Conservation (phyloP, 2,888 invertebrate species). For the Torymus auratus region DNA sequence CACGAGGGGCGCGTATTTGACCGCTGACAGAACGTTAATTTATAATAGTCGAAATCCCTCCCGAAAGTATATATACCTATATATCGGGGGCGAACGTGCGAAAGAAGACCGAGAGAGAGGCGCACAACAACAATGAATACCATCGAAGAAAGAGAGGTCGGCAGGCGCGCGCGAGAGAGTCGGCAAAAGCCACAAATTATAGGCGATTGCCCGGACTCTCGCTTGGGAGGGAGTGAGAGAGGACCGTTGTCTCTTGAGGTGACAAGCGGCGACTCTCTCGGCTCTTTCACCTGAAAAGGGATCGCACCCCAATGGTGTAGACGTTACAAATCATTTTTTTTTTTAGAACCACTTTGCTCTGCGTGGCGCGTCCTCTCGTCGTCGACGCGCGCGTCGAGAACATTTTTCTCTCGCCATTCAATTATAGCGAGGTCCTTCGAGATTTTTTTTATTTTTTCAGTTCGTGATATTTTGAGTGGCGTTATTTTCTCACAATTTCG, state of each 20-base stretch:
- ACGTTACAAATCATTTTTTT: conserved; percentile 49
- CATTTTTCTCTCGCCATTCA: conserved; percentile 29
- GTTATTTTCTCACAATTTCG: too few species aligned
- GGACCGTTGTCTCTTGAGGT: conserved; percentile 66
- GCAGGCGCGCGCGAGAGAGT: conserved; percentile 26
- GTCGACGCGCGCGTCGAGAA: background rate
- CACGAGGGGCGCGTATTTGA: conserved; percentile 8
- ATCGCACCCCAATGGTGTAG: conserved; percentile 8
- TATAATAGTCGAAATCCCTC: conserved; percentile 50
- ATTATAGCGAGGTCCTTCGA: conserved; percentile 11
- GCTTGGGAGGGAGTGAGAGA: background rate
- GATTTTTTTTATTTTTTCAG: too few species aligned
- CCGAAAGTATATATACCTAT: conserved; percentile 42
- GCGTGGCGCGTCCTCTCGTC: background rate
- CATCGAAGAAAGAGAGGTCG: conserved; percentile 67
- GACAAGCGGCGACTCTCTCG: conserved; percentile 66
- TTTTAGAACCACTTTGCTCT: background rate
- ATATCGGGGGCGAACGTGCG: conserved; percentile 36
- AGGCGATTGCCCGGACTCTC: conserved; percentile 68
- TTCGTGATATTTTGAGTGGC: too few species aligned
- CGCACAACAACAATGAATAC: conserved; percentile 67
- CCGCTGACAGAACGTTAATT: conserved; percentile 50
- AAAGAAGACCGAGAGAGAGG: conserved; percentile 15
- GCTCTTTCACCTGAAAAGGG: conserved; percentile 21
- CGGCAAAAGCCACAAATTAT: conserved; percentile 73